Evolutionary conservation across 2,888 invertebrate species (phyloP).

Genomic region (Eupithecia vulgata): DNA sequence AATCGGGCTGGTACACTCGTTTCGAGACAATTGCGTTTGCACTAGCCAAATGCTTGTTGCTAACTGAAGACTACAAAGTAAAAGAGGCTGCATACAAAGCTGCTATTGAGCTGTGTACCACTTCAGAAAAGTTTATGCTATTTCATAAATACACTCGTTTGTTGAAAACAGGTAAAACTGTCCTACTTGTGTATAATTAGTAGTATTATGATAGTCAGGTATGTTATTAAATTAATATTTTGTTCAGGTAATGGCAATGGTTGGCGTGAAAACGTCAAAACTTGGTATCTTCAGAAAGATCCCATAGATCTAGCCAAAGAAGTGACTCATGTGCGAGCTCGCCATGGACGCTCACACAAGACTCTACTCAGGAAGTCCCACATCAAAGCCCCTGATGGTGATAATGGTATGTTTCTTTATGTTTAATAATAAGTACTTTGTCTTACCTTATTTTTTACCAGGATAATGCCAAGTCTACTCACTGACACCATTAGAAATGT

Average conservation of each 20-base stretch:
- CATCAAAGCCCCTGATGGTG: constrained; percentile 75
- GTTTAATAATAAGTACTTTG: neutral
- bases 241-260: constrained; percentile 83
- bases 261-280: constrained; percentile 85
- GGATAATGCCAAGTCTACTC: neutral
- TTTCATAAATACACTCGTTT: constrained; percentile 85
- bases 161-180: constrained; percentile 70
- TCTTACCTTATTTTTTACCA: neutral
- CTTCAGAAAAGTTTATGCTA: constrained; percentile 86
- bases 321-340: constrained; percentile 85
- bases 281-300: constrained; percentile 86
- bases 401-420: constrained; percentile 64
- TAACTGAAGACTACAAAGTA: constrained; percentile 61
- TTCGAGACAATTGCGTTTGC: constrained; percentile 86
- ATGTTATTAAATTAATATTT: neutral
- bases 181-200: neutral
- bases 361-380: constrained; percentile 88
- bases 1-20: constrained; percentile 78
- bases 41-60: constrained; percentile 84
- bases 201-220: neutral
- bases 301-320: constrained; percentile 86
- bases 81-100: constrained; percentile 82
- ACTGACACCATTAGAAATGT: too few relatives aligned
- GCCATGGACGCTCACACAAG: constrained; percentile 88
- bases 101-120: constrained; percentile 82